Base-by-base conservation (phyloP, 2,113 vertebrate genomes). In the Emydura subglobosa region DNA sequence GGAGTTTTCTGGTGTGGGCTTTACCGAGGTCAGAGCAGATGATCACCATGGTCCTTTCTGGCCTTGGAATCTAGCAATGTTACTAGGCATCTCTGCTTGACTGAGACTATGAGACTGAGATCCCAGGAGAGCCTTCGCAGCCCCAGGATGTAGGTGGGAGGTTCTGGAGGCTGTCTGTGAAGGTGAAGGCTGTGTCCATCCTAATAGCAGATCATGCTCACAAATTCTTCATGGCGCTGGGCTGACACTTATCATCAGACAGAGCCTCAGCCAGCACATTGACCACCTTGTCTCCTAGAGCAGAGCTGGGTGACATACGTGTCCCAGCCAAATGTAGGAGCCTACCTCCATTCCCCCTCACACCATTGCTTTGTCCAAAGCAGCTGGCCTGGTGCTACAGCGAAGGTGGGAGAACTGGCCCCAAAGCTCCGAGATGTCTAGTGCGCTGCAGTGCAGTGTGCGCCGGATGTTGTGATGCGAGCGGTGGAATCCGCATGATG, bases 301-400 rank as follows among this genome's bases (percentile, higher is more conserved):
- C 95, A 85, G 61, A 88, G 93, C 87, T 0, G 2, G 88, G 96
- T 93, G 92, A 92, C 93, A 89, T 89, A 79, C 96, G 83, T 76
- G 44, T 49, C 57, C 93, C 82, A 82, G 44, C 1, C 89, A 86
- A 65, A 92, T 83, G 53, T 88, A 84, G 53, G 49, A 61, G n/a
- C 57, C 11, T 29, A 29, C 25, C 57, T 6, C 57, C 55, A 29
- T 27, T 12, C 25, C 25, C 4, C 2, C 25, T 11, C 57, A 57
- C 24, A 25, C 55, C 24, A 59, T 59, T 5, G 83, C 57, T 24
- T 1, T 0, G 47, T 76, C 90, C 87, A n/a, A n/a, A 42, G 54
- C 0, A 0, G 87, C 87, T 91, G 85, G 7, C 55, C 49, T 85
- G 57, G 19, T 85, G 50, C 50, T 10, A 42, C 76, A 85, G 86